phyloP scores from a whole-genome alignment of 2,797 vertebrate species.

The Tiaroga cobitis region DNA sequence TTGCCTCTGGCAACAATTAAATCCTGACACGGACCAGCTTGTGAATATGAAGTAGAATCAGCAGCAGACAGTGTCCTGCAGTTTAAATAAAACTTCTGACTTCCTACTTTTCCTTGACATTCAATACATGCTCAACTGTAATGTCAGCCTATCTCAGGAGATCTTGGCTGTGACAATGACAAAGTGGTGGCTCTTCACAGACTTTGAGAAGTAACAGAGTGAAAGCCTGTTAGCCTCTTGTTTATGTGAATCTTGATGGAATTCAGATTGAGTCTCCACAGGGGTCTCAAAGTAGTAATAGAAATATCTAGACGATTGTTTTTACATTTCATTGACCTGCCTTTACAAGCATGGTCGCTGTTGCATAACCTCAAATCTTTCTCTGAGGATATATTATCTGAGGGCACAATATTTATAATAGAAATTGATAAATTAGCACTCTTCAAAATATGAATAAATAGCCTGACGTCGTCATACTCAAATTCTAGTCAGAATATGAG shows the following conservation, averaged over 20 bases:
- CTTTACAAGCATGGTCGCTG: slow-evolving; percentile 20
- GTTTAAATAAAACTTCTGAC: slow-evolving; percentile 9
- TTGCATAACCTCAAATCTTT: slow-evolving; percentile 12
- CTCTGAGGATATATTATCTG: not conserved
- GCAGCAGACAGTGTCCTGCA: not conserved
- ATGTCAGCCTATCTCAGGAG: not conserved
- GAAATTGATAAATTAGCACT: not conserved
- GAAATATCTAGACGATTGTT: not conserved
- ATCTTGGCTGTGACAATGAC: slow-evolving; percentile 4
- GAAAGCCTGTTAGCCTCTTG: slow-evolving; percentile 30
- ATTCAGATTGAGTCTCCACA: not conserved
- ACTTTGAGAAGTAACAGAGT: slow-evolving; percentile 29
- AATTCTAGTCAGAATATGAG: too few relatives aligned
- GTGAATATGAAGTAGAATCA: slow-evolving; percentile 44
- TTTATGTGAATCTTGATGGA: slow-evolving; percentile 11
- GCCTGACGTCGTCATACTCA: too few relatives aligned
- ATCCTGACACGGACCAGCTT: slow-evolving; percentile 55
- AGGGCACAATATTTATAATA: not conserved
- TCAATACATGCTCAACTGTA: slow-evolving; percentile 13
- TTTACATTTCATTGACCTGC: not conserved
- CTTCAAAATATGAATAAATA: not conserved
- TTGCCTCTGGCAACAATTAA: slow-evolving; percentile 58
- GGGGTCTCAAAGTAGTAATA: slow-evolving; percentile 9
- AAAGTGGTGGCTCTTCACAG: slow-evolving; percentile 8
- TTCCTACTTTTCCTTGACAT: slow-evolving; percentile 1